phyloP scores from a whole-genome alignment of 2,113 vertebrate genomes.

The Pyrgilauda ruficollis region DNA sequence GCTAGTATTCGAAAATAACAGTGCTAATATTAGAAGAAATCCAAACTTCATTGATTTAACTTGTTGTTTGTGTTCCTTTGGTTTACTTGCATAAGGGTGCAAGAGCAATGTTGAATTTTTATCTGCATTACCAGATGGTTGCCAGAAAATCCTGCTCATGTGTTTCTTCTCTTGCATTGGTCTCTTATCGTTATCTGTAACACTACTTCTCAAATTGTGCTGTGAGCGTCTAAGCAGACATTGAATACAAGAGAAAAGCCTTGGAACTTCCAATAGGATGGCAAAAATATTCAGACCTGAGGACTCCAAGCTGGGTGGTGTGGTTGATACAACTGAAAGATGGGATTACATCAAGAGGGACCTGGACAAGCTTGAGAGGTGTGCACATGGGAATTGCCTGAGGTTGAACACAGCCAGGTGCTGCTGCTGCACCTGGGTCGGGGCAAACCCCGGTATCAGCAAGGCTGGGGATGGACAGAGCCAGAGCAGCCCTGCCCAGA shows the following conservation, averaged over 20 bases:
- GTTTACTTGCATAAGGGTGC: background rate
- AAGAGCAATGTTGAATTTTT: background rate
- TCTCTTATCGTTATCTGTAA: background rate
- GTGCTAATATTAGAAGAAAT: background rate
- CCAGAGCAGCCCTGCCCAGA: background rate
- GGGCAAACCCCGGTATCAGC: rapidly evolving
- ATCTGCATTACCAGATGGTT: background rate
- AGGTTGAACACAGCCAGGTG: rapidly evolving
- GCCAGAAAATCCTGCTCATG: background rate
- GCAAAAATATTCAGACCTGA: background rate
- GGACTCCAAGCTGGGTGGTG: background rate
- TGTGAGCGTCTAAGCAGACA: background rate
- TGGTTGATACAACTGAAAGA: too few relatives aligned
- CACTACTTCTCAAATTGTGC: background rate
- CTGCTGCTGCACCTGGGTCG: rapidly evolving
- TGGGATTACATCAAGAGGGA: too few relatives aligned
- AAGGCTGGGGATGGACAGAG: background rate
- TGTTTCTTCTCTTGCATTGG: background rate
- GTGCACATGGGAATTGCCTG: rapidly evolving
- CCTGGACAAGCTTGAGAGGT: background rate
- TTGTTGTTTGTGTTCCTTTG: background rate
- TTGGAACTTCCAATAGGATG: background rate
- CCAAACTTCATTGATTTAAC: background rate
- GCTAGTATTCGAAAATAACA: background rate
- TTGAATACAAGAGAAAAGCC: background rate